These are phyloP conservation scores for Lipophrys pholis DNA, from an alignment of 2,113 vertebrate genomes.

Conservation along the genomic window DNA sequence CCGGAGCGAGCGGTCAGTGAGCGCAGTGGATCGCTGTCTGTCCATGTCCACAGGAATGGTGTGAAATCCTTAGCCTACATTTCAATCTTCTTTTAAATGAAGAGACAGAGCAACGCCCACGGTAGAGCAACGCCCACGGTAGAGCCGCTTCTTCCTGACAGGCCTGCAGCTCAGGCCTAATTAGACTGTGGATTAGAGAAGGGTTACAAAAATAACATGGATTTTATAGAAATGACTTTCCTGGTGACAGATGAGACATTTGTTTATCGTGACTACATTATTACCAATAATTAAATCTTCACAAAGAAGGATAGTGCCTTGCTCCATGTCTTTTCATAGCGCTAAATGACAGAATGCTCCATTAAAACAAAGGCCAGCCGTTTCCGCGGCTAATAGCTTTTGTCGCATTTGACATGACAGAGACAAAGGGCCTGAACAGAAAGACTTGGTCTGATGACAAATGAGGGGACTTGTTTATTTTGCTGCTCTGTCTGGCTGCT, in stretches of 20 bases:
- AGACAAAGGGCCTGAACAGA: conserved; percentile 83
- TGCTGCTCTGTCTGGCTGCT: conserved; percentile 56
- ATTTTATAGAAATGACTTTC: conserved; percentile 79
- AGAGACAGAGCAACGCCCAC: conserved; percentile 77
- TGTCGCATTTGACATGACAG: conserved; percentile 85
- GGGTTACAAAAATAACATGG: conserved; percentile 80
- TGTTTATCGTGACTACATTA: conserved; percentile 85
- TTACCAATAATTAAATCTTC: conserved; percentile 85
- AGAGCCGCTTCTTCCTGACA: conserved; percentile 65
- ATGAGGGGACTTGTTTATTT: conserved; percentile 82
- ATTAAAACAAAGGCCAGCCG: conserved; percentile 85
- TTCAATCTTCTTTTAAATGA: conserved; percentile 78
- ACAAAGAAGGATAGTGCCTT: conserved; percentile 82
- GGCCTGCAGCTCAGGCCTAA: conserved; percentile 80
- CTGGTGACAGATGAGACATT: conserved; percentile 85
- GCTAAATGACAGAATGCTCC: conserved; percentile 82
- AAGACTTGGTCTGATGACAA: conserved; percentile 78
- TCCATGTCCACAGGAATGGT: conserved; percentile 62
- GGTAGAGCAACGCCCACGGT: no score
- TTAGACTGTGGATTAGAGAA: conserved; percentile 83
- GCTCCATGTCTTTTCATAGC: conserved; percentile 84
- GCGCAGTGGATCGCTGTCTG: conserved; percentile 31
- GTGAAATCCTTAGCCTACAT: conserved; percentile 67
- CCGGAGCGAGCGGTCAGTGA: conserved; percentile 33
- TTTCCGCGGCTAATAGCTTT: conserved; percentile 86